phyloP scores from a whole-genome alignment of 2,113 vertebrate species.

The Bufo gargarizans region DNA sequence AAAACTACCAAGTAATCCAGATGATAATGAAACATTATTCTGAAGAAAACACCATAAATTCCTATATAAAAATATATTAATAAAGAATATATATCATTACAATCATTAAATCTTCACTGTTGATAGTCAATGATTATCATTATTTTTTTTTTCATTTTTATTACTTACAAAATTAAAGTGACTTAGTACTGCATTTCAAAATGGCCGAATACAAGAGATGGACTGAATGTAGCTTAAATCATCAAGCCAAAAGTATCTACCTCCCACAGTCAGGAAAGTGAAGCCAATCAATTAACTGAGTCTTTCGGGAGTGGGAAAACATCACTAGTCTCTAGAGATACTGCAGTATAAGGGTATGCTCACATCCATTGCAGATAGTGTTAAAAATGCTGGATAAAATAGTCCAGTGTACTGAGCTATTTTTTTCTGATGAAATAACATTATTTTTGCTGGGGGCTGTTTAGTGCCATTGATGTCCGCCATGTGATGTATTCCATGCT shows the following conservation, averaged over 20 bases:
- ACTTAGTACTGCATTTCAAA: not conserved
- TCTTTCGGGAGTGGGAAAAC: not conserved
- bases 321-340: not conserved
- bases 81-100: not conserved
- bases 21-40: not conserved
- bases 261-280: not conserved
- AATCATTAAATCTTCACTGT: not conserved
- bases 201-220: not conserved
- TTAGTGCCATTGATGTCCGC: too few species aligned
- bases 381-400: too few species aligned
- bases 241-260: not conserved
- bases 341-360: not conserved
- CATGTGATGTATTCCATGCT: too few species aligned
- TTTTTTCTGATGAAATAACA: too few species aligned
- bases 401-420: too few species aligned
- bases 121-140: not conserved
- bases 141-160: not conserved
- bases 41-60: not conserved
- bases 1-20: slow-evolving; percentile 19
- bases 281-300: not conserved
- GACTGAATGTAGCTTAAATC: not conserved
- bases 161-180: not conserved
- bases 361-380: too few species aligned
- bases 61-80: not conserved
- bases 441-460: too few species aligned